Base-by-base conservation (phyloP, 1,140 invertebrate genomes). In the Drosophila kikkawai region DNA sequence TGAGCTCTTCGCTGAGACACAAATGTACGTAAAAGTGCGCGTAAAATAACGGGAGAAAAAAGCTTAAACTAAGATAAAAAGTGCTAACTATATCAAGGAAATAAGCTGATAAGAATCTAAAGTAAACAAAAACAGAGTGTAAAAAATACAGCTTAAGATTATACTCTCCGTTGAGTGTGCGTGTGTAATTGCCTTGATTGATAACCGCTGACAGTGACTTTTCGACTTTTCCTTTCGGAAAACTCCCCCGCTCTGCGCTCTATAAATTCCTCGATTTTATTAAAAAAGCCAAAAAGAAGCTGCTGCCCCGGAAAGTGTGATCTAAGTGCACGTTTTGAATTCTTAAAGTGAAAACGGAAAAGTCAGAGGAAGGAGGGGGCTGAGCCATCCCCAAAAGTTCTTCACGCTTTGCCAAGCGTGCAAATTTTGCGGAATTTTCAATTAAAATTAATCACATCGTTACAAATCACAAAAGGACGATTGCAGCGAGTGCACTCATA, bases 401-500 rank as follows among this genome's bases (percentile, higher is more conserved):
- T 36, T 48, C 37, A 47, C 67, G 56, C 57, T 48, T 42, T 58
- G 29, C 47, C 42, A 51, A 61, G 67, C 74, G 44, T 70, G 58
- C 42, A 48, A 76, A 63, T 75, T 75, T 60, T 55, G 26, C 47
- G 66, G 39, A 57, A 68, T 61, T 75, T 85, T 70, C 64, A 87
- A 86, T 83, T 79, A 75, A 80, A 65, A 78, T 73, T 59, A 55
- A 73, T 81, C 45, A 37, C 70, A 69, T 48, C 51, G 39, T 53
- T 42, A 48, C 17, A 58, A 58, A 48, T 6, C 59, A 53, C 26
- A 71, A 39, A 68, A 39, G 53, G 45, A 64, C 53, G 60, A 48
- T 45, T 64, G 66, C 45, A 44, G 19, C 34, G 51, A 61, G 63
- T 65, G 41, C 39, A 63, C 41, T 22, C 39, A 41, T 39, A 45